These are phyloP conservation scores for Mamestra brassicae DNA, from an alignment of 2,888 invertebrate species.

Conservation along the genomic window DNA sequence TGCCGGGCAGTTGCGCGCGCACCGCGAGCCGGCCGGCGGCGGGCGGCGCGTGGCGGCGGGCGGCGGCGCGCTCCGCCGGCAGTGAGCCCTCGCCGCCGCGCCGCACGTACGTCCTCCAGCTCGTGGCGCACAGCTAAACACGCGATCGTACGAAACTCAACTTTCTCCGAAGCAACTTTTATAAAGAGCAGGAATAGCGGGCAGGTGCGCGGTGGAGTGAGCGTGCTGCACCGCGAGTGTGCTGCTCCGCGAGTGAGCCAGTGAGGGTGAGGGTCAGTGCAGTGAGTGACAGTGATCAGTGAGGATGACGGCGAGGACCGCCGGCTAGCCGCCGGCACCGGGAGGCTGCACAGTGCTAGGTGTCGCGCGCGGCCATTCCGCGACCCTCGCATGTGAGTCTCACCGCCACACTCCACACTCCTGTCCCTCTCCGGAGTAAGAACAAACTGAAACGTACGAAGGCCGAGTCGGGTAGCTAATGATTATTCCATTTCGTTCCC, in stretches of 20 bases:
- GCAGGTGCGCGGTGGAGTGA: background rate
- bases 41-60: constrained; percentile 1
- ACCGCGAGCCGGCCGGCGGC: background rate
- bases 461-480: no score
- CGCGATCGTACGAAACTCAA: constrained; percentile 11
- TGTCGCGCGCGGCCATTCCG: background rate
- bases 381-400: constrained; percentile 41
- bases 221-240: background rate
- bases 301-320: background rate
- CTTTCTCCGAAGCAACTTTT: constrained; percentile 43
- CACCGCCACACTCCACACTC: background rate
- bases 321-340: constrained; percentile 1
- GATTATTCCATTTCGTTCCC: background rate
- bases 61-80: constrained; percentile 13
- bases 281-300: constrained; percentile 45
- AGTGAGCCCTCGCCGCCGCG: constrained; percentile 38
- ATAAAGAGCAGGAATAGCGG: constrained; percentile 1
- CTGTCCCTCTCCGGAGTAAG: background rate
- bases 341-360: background rate
- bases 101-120: constrained; percentile 4
- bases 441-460: background rate
- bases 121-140: constrained; percentile 13
- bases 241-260: constrained; percentile 3
- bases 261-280: constrained; percentile 16
- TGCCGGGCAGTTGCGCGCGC: constrained; percentile 34